Evolutionary conservation across 2,113 vertebrate genomes (phyloP), one percentile per base, ranked within the genome.

Genomic region (Leiothrix lutea): DNA sequence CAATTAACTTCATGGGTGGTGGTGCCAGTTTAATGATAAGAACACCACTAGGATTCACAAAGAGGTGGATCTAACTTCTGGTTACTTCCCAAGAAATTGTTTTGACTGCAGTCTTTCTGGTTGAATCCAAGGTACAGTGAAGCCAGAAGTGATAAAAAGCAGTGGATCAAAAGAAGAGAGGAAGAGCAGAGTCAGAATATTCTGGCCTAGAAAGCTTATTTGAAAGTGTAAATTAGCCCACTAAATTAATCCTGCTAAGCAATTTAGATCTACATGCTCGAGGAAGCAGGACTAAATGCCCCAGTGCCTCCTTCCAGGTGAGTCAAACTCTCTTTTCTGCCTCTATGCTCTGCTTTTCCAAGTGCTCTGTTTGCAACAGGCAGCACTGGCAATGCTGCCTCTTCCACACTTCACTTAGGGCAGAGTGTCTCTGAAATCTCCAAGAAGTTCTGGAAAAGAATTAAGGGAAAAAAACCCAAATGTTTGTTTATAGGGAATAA

Each of bases 1-100:
- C 88, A 95, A 95, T 96, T 96, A 96, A 93, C 95, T 95, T 88
- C 85, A 88, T 95, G 95, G 95, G 95, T 97, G 94, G 96, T 54
- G 94, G 94, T 96, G 95, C 90, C 81, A 92, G 79, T 93, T 64
- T 72, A 69, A 75, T 72, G 88, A 95, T 93, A 95, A 91, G 83
- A 96, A 95, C 80, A 86, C 38, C 44, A 45, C 53, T 57, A 82
- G 14, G 2, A 79, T 66, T 71, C 74, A 90, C 53, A 81, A 85
- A 75, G 82, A 82, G 53, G 66, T 65, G 48, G 48, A 80, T 93
- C 81, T 82, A 69, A 86, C 28, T 85, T 33, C 70, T 61, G 42
- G 50, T 93, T 93, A 42, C 74, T 93, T 85, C 66, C 95, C 85
- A 93, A 91, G 57, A 82, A 95, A 86, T 4, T 47, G 50, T 91